Evolutionary conservation across 2,113 vertebrate species (phyloP).

Genomic region (Rhinichthys klamathensis): DNA sequence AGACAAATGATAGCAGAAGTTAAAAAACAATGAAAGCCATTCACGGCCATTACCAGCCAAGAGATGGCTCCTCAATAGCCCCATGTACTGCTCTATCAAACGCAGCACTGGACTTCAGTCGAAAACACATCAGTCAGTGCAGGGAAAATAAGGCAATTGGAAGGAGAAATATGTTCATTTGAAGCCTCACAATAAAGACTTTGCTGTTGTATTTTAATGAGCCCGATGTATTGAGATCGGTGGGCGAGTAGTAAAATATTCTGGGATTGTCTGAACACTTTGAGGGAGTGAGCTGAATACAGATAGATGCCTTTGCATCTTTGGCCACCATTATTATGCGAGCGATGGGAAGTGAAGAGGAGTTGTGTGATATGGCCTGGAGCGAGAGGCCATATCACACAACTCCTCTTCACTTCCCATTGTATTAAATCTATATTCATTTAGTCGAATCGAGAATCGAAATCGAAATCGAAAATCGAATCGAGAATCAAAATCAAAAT

Average conservation of each 20-base stretch:
- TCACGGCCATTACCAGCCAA: slow-evolving; percentile 52
- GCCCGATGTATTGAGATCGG: not conserved
- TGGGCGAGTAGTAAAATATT: slow-evolving; percentile 1
- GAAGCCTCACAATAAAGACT: slow-evolving; percentile 6
- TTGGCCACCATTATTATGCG: not conserved
- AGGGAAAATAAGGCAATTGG: slow-evolving; percentile 11
- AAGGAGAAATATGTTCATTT: slow-evolving; percentile 19
- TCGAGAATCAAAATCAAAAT: too few species aligned
- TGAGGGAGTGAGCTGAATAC: slow-evolving; percentile 19
- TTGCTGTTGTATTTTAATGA: slow-evolving; percentile 32
- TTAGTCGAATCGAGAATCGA: too few species aligned
- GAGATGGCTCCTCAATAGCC: slow-evolving; percentile 54
- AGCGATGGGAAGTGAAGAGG: not conserved
- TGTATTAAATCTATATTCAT: too few species aligned
- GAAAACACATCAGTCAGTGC: slow-evolving; percentile 34
- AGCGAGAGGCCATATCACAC: not conserved
- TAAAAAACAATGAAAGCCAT: slow-evolving; percentile 59
- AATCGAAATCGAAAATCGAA: too few species aligned
- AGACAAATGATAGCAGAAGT: slow-evolving; percentile 61
- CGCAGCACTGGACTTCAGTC: slow-evolving; percentile 28
- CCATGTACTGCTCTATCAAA: slow-evolving; percentile 48
- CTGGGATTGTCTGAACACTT: slow-evolving; percentile 15
- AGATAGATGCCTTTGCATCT: slow-evolving; percentile 6
- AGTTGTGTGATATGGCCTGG: not conserved
- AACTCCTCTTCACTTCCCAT: too few species aligned